Base-by-base conservation (phyloP, 2,113 vertebrate species). In the Entelurus aequoreus region DNA sequence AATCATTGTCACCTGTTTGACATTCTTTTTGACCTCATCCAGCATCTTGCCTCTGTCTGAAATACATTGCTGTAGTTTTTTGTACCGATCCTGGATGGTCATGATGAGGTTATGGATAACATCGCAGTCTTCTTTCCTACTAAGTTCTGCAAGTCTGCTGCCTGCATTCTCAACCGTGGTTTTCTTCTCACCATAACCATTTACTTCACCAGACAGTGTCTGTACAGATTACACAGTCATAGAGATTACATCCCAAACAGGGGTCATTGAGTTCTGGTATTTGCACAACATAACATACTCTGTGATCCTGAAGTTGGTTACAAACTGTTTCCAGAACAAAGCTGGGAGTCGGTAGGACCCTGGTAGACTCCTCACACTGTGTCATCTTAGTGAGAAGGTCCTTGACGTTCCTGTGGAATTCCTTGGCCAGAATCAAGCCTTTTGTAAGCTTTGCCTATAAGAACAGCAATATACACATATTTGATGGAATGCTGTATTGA, bases 371-470 rank as follows among this genome's bases (percentile, higher is more conserved):
- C 62, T 94, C 92, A 6, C 87, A 90, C 0, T 84, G 89, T 21
- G 69, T 84, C 88, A 93, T 89, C 88, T 91, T 93, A 48, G 63
- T 83, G 66, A 94, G 86, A 68, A 96, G 87, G 48, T 94, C 93
- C 84, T 95, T 93, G 7, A 90, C 63, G 0, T 77, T 91, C 75
- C 89, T 87, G 48, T 95, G 92, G 71, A 94, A 94, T 74, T 94
- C 92, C 8, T 93, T 93, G 37, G 86, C 87, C 71, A 91, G 71
- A 13, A 80, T 85, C 81, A 95, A 75, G 46, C 92, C 92, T 76
- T 94, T 92, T 6, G 83, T 89, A 51, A 96, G 86, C 72, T 90
- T 91, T 36, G 86, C 90, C 94, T 94, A 78, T 0, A 4, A 19
- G 57, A 52, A 7, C 15, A 66, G 8, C 4, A 64, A 2, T 1